Evolutionary conservation across 2,797 vertebrate genomes (phyloP), one percentile per base, ranked within the genome.

Genomic region (Lateolabrax maculatus): DNA sequence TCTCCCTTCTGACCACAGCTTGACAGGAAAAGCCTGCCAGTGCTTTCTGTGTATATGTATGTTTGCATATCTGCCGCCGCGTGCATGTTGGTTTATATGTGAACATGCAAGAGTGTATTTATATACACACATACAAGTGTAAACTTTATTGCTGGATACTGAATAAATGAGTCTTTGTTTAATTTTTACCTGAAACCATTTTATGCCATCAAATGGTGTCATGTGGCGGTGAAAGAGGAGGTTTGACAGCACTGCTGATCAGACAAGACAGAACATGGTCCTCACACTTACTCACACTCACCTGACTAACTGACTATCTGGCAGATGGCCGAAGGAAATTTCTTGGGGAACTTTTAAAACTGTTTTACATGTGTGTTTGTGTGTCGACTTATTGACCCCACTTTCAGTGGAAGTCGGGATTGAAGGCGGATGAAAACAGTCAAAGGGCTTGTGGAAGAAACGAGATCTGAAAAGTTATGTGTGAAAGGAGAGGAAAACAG

Each of bases 191-290:
- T 36, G 10, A 48, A 39, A 18, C 44, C 25, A 34, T 88, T 85
- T 79, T 68, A 67, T 43, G 21, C 63, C 72, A 13, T 75, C 70
- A 58, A 52, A 31, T 0, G 29, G 62, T 84, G 83, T 85, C 75
- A 69, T 61, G 63, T 81, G 71, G 53, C 23, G 21, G 65, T 56
- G 65, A 75, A 63, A 82, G 55, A 70, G 36, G 70, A 69, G 71
- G 60, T 75, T 77, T 71, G 84, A 87, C 82, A 63, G 63, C 61
- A 9, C 76, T 74, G 81, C 79, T 67, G 75, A 90, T 88, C 81
- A 76, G 85, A 89, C 91, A 95, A 93, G 91, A 87, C 76, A 84
- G 86, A 80, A 91, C 90, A 89, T 8, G 64, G 69, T 61, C 61
- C 60, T 61, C 65, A 68, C 78, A 73, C 87, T 80, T 66, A 71